Percentiles rank a stretch among this genome's conserved stretches.
Evolutionary conservation across 2,888 invertebrate genomes (phyloP).

Genomic region (Eristalis arbustorum): DNA sequence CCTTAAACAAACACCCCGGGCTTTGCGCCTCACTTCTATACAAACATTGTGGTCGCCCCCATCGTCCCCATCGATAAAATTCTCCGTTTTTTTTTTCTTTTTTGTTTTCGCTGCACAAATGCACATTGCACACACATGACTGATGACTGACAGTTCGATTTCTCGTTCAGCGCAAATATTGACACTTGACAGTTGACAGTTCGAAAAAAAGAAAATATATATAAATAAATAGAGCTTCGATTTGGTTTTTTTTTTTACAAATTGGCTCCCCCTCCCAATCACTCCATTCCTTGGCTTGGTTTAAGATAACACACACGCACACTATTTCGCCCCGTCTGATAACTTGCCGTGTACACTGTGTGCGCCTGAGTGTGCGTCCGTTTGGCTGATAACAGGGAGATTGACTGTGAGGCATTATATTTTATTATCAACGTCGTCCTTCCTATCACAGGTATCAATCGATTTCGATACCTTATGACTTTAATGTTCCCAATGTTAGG

Average conservation of each 20-base stretch:
- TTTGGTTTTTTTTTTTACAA: slow-evolving; percentile 40
- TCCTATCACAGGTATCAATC: slow-evolving; percentile 71
- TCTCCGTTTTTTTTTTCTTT: no score
- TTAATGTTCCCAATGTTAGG: slow-evolving; percentile 64
- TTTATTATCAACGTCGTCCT: slow-evolving; percentile 67
- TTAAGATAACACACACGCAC: slow-evolving; percentile 39
- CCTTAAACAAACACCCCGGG: slow-evolving; percentile 51
- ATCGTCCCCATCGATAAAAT: slow-evolving; percentile 51
- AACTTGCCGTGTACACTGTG: slow-evolving; percentile 51
- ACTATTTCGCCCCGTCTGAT: slow-evolving; percentile 32
- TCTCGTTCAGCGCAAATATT: slow-evolving; percentile 49
- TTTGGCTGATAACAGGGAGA: slow-evolving; percentile 38
- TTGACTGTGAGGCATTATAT: slow-evolving; percentile 61
- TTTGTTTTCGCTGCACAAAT: slow-evolving; percentile 61
- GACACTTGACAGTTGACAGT: slow-evolving; percentile 56
- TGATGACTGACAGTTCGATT: slow-evolving; percentile 16
- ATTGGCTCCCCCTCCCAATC: slow-evolving; percentile 33
- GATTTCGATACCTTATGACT: slow-evolving; percentile 71
- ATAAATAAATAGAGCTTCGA: slow-evolving; percentile 56
- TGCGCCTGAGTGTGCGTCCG: background rate
- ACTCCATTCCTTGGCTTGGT: background rate
- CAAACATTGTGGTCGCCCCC: slow-evolving; percentile 46
- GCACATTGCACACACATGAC: slow-evolving; percentile 61
- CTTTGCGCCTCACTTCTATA: slow-evolving; percentile 15
- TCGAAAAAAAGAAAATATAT: slow-evolving; percentile 25